Base-by-base conservation (phyloP, 1,140 invertebrate species). In the Acyrthosiphon pisum region DNA sequence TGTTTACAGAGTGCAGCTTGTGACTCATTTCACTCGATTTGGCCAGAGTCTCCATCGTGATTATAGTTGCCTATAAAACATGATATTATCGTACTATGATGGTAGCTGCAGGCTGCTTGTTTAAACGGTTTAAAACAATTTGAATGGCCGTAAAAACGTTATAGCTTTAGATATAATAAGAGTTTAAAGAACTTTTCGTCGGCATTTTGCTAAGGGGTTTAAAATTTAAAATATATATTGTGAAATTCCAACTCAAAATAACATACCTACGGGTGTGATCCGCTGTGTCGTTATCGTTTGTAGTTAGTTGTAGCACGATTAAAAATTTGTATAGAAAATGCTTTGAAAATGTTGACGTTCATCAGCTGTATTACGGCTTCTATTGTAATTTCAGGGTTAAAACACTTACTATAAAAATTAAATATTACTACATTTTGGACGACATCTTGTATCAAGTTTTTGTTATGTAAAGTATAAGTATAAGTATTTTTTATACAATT, bases 21-120 rank as follows among this genome's bases (percentile, higher is more conserved):
- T 30, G 60, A n/a, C 60, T 68, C 30, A 11, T 68, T n/a, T n/a
- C 11, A 68, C 60, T n/a, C 60, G 60, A 68, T 68, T 68, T 4
- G 30, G 14, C 30, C n/a, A n/a, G n/a, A n/a, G 11, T 68, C 11
- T 68, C n/a, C n/a, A 2, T n/a, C 60, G 14, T 20, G 30, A 14
- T 14, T 6, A 22, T 14, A 68, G 14, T 0, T 60, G 26, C 56
- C 30, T n/a, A n/a, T 18, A 68, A 18, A 6, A 68, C 4, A 68
- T 18, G 3, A n/a, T n/a, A n/a, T n/a, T n/a, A n/a, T n/a, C 0
- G 4, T 1, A 18, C 1, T 14, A 14, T n/a, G 6, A 18, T 68
- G 0, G 60, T 68, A 18, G 14, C 60, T 68, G 41, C 41, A 41
- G n/a, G 14, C 18, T 18, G 30, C 30, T 18, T 4, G 14, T 68